phyloP scores from a whole-genome alignment of 2,888 invertebrate species.

The Dryomyza anilis region DNA sequence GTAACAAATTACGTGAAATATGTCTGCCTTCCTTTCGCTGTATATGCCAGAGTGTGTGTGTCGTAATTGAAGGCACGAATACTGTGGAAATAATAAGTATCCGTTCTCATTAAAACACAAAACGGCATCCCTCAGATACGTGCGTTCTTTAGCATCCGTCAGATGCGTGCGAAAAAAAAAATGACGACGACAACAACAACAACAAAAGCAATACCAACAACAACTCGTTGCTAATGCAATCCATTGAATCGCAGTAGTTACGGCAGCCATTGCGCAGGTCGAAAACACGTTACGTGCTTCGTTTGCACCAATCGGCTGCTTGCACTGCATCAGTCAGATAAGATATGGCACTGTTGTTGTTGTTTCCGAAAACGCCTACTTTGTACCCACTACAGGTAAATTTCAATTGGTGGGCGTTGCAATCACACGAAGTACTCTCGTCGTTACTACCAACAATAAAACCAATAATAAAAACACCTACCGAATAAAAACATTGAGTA shows the following conservation, averaged over 20 bases:
- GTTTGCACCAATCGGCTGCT: slow-evolving; percentile 50
- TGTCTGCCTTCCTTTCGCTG: too few relatives aligned
- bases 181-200: too few relatives aligned
- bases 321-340: slow-evolving; percentile 33
- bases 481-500: too few relatives aligned
- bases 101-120: not conserved
- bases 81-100: not conserved
- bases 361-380: too few relatives aligned
- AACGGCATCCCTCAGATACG: not conserved
- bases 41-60: not conserved
- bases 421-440: too few relatives aligned
- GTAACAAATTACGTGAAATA: not conserved
- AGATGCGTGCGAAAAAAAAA: too few relatives aligned
- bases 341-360: slow-evolving; percentile 29
- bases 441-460: too few relatives aligned
- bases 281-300: slow-evolving; percentile 40
- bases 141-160: not conserved
- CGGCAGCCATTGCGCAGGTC: slow-evolving; percentile 57
- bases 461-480: not conserved
- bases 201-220: not conserved
- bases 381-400: not conserved
- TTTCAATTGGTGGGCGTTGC: slow-evolving; percentile 11
- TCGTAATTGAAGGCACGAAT: not conserved
- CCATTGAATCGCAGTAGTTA: slow-evolving; percentile 36
- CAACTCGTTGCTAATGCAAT: slow-evolving; percentile 10